Evolutionary conservation across 2,888 invertebrate species (phyloP).

Genomic region (Andrena marginata): DNA sequence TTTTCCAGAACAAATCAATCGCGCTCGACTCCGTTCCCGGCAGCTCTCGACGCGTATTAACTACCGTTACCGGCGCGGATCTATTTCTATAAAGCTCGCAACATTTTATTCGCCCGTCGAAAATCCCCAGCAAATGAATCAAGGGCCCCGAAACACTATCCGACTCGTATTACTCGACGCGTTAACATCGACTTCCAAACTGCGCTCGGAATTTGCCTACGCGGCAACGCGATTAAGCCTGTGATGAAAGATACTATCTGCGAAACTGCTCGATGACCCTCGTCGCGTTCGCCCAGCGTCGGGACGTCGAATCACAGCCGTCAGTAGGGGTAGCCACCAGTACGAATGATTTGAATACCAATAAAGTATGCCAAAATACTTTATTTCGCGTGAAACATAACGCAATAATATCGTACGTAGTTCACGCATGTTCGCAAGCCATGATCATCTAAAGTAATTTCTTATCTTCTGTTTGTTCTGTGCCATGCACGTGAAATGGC

Average conservation of each 20-base stretch:
- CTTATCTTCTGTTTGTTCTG: too few relatives aligned
- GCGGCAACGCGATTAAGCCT: slow-evolving; percentile 2
- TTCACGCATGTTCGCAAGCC: too few relatives aligned
- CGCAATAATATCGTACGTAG: too few relatives aligned
- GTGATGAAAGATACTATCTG: slow-evolving; percentile 3
- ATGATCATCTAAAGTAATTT: too few relatives aligned
- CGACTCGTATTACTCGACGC: slow-evolving; percentile 7
- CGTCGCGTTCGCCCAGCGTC: not conserved
- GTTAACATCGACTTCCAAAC: slow-evolving; percentile 1
- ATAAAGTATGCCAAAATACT: too few relatives aligned
- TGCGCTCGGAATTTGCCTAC: not conserved
- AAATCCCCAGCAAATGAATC: slow-evolving; percentile 43
- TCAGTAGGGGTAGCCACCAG: not conserved
- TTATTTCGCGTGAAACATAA: too few relatives aligned
- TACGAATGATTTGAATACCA: not conserved
- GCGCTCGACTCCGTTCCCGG: slow-evolving; percentile 16
- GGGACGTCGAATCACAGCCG: not conserved
- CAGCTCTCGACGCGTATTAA: slow-evolving; percentile 41
- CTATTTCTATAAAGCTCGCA: slow-evolving; percentile 12
- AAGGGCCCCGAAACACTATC: slow-evolving; percentile 1
- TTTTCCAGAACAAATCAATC: slow-evolving; percentile 49
- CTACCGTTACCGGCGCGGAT: slow-evolving; percentile 23
- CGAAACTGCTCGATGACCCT: not conserved
- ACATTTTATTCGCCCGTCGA: slow-evolving; percentile 33
- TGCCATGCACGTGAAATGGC: too few relatives aligned